Conservation (phyloP, 2,888 invertebrate species). For the Acrobasis repandana region DNA sequence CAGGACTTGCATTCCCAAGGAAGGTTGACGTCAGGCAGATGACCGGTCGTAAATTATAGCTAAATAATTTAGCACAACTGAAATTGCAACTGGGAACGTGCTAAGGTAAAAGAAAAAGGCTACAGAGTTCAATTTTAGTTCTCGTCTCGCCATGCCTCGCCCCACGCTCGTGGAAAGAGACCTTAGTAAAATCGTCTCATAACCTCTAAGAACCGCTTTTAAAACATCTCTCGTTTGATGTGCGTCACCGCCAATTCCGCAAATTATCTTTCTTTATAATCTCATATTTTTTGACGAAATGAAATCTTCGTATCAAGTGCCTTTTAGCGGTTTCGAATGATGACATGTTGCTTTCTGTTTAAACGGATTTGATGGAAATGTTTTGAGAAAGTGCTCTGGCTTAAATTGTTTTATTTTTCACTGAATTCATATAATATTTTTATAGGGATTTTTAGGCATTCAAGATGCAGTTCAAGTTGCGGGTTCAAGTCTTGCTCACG, state of each 20-base stretch:
- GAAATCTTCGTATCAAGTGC: conserved; percentile 9
- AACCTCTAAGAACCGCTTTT: conserved; percentile 4
- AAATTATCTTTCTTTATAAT: conserved; percentile 21
- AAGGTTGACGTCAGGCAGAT: too few species aligned
- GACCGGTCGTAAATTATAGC: too few species aligned
- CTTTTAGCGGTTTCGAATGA: conserved; percentile 4
- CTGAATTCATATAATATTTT: too few species aligned
- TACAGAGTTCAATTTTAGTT: background rate
- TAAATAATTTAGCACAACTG: too few species aligned
- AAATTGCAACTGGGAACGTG: too few species aligned
- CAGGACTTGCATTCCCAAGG: too few species aligned
- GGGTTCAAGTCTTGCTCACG: too few species aligned
- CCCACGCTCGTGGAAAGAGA: background rate
- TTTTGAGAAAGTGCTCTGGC: background rate
- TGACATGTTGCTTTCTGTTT: background rate
- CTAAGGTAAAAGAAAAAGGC: too few species aligned
- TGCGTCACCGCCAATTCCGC: conserved; percentile 11
- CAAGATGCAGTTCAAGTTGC: too few species aligned
- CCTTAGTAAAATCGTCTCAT: conserved; percentile 8
- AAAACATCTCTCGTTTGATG: conserved; percentile 17
- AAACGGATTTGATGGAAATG: background rate
- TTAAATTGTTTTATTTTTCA: too few species aligned
- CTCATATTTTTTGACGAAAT: conserved; percentile 19
- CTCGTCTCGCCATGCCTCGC: background rate
- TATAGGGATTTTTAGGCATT: too few species aligned